Percentiles rank a stretch among this genome's conserved stretches.
Evolutionary conservation across 2,113 vertebrate genomes (phyloP).

Genomic region (Pterocles orientalis): DNA sequence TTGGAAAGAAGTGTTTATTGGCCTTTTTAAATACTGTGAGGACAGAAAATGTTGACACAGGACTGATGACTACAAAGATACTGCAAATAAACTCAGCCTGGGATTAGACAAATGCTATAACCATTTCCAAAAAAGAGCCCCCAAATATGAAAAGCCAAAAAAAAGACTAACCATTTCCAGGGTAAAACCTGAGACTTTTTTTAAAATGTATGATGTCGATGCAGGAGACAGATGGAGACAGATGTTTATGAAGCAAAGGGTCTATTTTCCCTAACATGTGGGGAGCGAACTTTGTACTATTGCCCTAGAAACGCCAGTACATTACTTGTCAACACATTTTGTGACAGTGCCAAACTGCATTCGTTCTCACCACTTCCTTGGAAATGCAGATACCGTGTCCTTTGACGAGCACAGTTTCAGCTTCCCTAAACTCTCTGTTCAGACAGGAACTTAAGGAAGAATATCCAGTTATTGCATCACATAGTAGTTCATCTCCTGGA

Average conservation of each 20-base stretch:
- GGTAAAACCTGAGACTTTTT: background rate
- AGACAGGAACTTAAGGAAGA: constrained; percentile 51
- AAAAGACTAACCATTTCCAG: background rate
- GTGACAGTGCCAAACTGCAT: background rate
- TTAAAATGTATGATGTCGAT: background rate
- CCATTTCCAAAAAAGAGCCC: background rate
- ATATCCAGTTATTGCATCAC: constrained; percentile 59
- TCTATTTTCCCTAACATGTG: background rate
- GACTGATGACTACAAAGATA: background rate
- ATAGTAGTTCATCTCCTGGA: constrained; percentile 32
- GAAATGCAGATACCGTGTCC: constrained; percentile 34
- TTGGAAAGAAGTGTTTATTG: background rate
- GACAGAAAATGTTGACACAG: background rate
- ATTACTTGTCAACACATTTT: background rate
- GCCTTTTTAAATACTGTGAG: background rate
- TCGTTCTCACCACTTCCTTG: background rate
- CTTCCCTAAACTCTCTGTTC: constrained; percentile 48
- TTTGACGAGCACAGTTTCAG: constrained; percentile 42
- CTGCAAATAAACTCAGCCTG: background rate
- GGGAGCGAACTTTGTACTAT: background rate
- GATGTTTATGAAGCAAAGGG: background rate
- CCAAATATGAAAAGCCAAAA: background rate
- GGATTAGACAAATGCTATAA: background rate
- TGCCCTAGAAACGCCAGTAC: background rate
- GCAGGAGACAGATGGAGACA: background rate